Base-by-base conservation (phyloP, 1,140 invertebrate genomes). In the Leptinotarsa texana region DNA sequence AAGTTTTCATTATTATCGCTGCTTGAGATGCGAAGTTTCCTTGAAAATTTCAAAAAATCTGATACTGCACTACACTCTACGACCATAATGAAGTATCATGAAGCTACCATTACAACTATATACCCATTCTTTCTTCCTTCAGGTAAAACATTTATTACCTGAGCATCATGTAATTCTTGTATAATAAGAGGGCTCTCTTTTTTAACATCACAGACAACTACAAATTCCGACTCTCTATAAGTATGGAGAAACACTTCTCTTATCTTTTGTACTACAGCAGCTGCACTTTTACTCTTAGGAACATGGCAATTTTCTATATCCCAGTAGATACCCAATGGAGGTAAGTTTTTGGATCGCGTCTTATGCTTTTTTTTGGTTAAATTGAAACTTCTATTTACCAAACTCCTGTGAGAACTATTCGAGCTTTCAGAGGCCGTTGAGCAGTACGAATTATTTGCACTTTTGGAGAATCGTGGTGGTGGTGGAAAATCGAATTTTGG, bases 241-340 rank as follows among this genome's bases (percentile, higher is more conserved):
- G 92, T 91, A 78, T 84, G 83, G 80, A 95, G 92, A 86, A 96
- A 95, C 80, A 89, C 90, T 77, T 93, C 89, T 82, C 95, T 87
- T 77, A 97, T 94, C 62, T 89, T 88, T 80, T 94, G 90, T 18
- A 93, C 94, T 62, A 95, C 90, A 79, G 90, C 89, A 78, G 93
- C 89, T 62, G 94, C 94, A 73, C 94, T 95, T 84, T 92, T 92
- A 70, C 91, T 91, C 83, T 91, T 91, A 8, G 95, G 94, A 51
- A 97, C 92, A 84, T 91, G 90, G 85, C 93, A 95, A 83, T 96
- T 97, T 88, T 97, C 95, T 82, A 97, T 97, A 84, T 97, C 95
- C 95, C 95, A 97, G 86, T 96, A 97, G 66, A 97, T 93, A 69
- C 94, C 95, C 83, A 96, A 92, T 1, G 94, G 93, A 67, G 90